Evolutionary conservation across 2,797 vertebrate genomes (phyloP).

Genomic region (Lophius americanus): DNA sequence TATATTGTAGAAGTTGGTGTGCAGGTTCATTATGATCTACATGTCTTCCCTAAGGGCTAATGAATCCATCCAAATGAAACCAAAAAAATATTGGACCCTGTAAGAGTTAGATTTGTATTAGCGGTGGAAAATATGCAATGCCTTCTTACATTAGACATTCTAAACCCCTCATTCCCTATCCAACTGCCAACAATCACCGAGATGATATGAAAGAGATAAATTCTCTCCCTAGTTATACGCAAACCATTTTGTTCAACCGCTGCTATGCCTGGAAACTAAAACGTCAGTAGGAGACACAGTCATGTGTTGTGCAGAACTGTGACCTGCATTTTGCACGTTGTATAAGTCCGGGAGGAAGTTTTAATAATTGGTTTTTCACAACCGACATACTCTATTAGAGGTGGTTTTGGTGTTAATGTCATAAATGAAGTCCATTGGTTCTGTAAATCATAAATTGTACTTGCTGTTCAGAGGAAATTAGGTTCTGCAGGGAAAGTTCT

Average conservation of each 20-base stretch:
- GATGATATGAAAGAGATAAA: not conserved
- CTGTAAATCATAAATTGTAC: constrained; percentile 13
- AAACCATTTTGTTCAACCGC: constrained; percentile 8
- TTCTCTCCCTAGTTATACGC: not conserved
- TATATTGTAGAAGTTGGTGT: constrained; percentile 31
- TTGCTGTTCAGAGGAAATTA: constrained; percentile 16
- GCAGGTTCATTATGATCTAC: constrained; percentile 20
- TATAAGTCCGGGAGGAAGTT: constrained; percentile 10
- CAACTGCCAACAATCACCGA: not conserved
- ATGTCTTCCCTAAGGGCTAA: not conserved
- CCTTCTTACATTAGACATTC: not conserved
- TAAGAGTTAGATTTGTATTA: not conserved
- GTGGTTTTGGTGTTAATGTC: constrained; percentile 29
- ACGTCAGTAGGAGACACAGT: constrained; percentile 14
- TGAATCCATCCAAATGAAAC: constrained; percentile 20
- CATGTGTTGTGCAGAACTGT: constrained; percentile 22
- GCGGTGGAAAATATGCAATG: not conserved
- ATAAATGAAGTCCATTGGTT: constrained; percentile 16
- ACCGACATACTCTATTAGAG: not conserved
- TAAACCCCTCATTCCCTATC: constrained; percentile 8
- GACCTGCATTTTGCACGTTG: constrained; percentile 31
- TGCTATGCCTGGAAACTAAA: constrained; percentile 31
- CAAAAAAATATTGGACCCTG: constrained; percentile 1
- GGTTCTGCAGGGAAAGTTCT: not conserved
- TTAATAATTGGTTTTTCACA: constrained; percentile 16